Percentiles rank a stretch among this genome's conserved stretches.
These are phyloP conservation scores for Microtus californicus DNA, from an alignment of 2,797 vertebrate species.

Conservation along the genomic window DNA sequence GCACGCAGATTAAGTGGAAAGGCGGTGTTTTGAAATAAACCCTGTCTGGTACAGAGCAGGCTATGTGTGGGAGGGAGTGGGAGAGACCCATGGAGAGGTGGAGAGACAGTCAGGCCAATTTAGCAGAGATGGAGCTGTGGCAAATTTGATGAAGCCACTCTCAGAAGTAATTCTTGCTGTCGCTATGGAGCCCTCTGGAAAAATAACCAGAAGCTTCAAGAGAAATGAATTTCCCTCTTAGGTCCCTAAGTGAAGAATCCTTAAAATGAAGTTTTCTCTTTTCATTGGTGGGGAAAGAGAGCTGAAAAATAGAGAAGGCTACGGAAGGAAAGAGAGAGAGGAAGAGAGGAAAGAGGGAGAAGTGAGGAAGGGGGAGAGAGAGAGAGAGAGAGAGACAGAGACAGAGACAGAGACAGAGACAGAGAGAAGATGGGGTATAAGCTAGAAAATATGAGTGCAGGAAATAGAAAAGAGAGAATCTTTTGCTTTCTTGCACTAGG, in stretches of 20 bases:
- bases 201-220: conserved; percentile 71
- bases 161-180: conserved; percentile 59
- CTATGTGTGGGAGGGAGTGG: conserved; percentile 9
- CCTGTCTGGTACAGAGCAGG: conserved; percentile 38
- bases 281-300: neutral
- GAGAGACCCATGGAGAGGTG: neutral
- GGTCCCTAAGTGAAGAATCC: conserved; percentile 68
- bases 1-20: conserved; percentile 45
- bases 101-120: conserved; percentile 57
- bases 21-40: conserved; percentile 26
- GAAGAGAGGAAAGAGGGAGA: neutral
- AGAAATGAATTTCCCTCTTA: conserved; percentile 77
- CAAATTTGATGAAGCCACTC: conserved; percentile 77
- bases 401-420: neutral
- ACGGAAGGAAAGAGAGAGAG: neutral
- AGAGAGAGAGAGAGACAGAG: neutral
- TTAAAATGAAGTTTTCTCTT: neutral
- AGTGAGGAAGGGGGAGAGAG: neutral
- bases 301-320: neutral
- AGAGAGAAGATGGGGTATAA: neutral
- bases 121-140: neutral
- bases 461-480: neutral
- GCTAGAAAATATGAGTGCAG: neutral
- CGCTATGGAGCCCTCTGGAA: conserved; percentile 66
- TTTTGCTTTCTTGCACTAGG: conserved; percentile 69